phyloP scores from a whole-genome alignment of 2,113 vertebrate genomes.

The Xenopus laevis region DNA sequence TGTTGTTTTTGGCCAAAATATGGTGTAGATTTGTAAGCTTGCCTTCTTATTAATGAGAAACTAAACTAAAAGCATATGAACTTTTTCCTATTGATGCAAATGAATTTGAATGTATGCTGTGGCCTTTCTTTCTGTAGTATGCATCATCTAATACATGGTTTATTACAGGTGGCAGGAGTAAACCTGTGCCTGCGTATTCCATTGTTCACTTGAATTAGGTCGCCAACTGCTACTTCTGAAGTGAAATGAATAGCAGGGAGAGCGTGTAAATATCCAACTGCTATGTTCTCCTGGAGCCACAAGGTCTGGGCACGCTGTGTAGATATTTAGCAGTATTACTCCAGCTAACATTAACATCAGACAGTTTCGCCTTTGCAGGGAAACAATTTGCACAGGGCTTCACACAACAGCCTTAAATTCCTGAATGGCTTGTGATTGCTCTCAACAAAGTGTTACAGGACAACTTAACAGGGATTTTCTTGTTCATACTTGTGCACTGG shows the following conservation, averaged over 20 bases:
- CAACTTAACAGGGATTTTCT: constrained; percentile 82
- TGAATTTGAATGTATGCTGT: no score
- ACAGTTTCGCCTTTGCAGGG: constrained; percentile 50
- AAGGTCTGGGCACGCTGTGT: constrained; percentile 54
- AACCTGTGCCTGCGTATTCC: neutral
- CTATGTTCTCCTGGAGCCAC: constrained; percentile 55
- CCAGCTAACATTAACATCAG: constrained; percentile 52
- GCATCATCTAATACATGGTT: no score
- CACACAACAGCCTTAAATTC: constrained; percentile 65
- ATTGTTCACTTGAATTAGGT: neutral
- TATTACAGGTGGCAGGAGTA: neutral
- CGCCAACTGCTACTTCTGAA: constrained; percentile 20
- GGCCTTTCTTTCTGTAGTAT: neutral
- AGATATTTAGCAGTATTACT: constrained; percentile 52
- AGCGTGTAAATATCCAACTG: constrained; percentile 46
- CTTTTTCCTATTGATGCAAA: no score
- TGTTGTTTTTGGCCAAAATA: no score
- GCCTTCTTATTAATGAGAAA: no score
- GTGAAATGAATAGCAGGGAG: constrained; percentile 41
- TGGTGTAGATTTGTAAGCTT: no score
- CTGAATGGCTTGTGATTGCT: constrained; percentile 56
- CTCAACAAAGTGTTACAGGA: constrained; percentile 72
- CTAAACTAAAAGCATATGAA: no score
- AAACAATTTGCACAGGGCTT: constrained; percentile 63
- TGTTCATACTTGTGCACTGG: constrained; percentile 70